Base-by-base conservation (phyloP, 2,888 invertebrate genomes). In the Sesamia inferens region DNA sequence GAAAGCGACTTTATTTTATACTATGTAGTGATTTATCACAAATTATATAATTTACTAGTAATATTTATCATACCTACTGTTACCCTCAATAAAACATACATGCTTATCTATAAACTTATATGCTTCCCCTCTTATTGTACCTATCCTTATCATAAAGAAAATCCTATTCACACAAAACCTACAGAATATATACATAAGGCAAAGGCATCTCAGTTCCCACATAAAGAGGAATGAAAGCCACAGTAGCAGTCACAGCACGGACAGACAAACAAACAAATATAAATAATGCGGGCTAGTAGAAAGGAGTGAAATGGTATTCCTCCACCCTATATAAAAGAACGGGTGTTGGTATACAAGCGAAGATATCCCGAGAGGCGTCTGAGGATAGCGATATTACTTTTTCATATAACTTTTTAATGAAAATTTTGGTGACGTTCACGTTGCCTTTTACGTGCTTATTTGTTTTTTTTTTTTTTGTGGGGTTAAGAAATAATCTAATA, bases 301-400 rank as follows among this genome's bases (percentile, higher is more conserved):
- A 94, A 90, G 87, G 90, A 92, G 89, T 90, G 89, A 90, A 91
- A 91, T 90, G 92, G 91, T 91, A 91, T 90, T 90, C 92, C 91
- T 89, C 86, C 89, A 85, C 90, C 84, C 88, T 88, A 86, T 90
- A 92, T 93, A 92, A 93, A 91, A 91, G 91, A 91, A 90, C 83
- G 88, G 62, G 69, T 44, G n/a, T 24, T 67, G 69, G 65, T 68
- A 63, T 77, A 78, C 79, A 74, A 5, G 79, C 74, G 42, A n/a
- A 2, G 0, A 6, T n/a, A 48, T 76, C 79, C 48, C 13, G 39
- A 66, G 79, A 83, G 71, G 13, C 5, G 19, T 85, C 76, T 59
- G 14, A 44, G 11, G 82, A 90, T 85, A 76, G 5, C 2, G 0
- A 0, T 47, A 14, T 10, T 16, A 5, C 2, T 31, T 51, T 74